Conservation (phyloP, 2,888 invertebrate genomes). For the Latheticus oryzae region DNA sequence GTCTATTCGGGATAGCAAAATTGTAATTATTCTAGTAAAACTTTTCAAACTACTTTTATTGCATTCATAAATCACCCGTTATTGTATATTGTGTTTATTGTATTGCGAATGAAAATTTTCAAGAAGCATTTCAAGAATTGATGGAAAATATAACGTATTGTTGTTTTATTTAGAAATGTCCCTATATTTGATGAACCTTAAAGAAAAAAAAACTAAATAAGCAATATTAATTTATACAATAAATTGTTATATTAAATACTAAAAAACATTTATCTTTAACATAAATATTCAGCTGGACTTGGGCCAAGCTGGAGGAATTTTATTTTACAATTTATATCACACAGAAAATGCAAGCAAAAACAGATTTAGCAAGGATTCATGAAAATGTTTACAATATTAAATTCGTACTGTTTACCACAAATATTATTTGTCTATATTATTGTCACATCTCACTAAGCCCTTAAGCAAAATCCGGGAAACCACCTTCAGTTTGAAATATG, state of each 20-base stretch:
- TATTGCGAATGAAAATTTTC: too few species aligned
- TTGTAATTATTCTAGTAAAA: constrained; percentile 16
- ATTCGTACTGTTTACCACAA: not conserved
- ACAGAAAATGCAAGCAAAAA: constrained; percentile 6
- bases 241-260: constrained; percentile 1
- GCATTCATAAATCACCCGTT: constrained; percentile 9
- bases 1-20: constrained; percentile 1
- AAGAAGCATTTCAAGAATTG: too few species aligned
- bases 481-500: too few species aligned
- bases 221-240: too few species aligned
- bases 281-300: constrained; percentile 8
- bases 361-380: constrained; percentile 6
- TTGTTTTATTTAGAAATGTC: too few species aligned
- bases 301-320: constrained; percentile 6
- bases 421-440: constrained; percentile 3
- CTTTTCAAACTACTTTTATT: constrained; percentile 8
- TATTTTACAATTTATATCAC: constrained; percentile 15
- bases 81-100: constrained; percentile 25
- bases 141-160: too few species aligned
- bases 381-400: constrained; percentile 13
- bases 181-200: too few species aligned
- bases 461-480: too few species aligned
- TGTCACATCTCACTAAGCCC: too few species aligned
- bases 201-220: too few species aligned
- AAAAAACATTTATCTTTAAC: constrained; percentile 1